These are phyloP conservation scores for western clawed frog (Xenopus tropicalis) DNA, from an alignment of 2,113 vertebrate species.

Conservation along the genomic window DNA sequence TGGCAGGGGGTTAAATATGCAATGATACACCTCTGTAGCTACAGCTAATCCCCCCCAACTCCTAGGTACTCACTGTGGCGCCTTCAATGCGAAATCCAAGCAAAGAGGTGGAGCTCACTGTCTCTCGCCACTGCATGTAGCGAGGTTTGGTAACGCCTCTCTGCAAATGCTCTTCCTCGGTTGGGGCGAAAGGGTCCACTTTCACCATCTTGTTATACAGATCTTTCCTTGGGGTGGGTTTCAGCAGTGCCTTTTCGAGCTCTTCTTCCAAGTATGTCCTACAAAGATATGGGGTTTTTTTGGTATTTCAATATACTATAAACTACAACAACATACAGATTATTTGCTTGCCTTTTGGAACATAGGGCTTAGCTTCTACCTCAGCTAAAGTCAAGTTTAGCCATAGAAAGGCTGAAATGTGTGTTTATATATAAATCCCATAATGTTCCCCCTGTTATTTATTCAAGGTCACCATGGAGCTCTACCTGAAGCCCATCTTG, in stretches of 20 bases:
- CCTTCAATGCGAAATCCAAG: slow-evolving; percentile 76
- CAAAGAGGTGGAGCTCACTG: slow-evolving; percentile 63
- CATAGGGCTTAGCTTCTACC: too few relatives aligned
- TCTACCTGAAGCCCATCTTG: slow-evolving; percentile 52
- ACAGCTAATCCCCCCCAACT: too few relatives aligned
- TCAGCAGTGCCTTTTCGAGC: slow-evolving; percentile 55
- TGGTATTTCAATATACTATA: too few relatives aligned
- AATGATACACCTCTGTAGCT: too few relatives aligned
- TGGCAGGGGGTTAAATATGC: too few relatives aligned
- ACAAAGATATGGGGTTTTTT: background rate
- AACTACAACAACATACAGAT: too few relatives aligned
- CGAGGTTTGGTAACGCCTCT: slow-evolving; percentile 68
- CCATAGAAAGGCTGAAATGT: too few relatives aligned
- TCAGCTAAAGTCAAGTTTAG: too few relatives aligned
- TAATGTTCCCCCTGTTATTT: too few relatives aligned
- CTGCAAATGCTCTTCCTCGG: slow-evolving; percentile 63
- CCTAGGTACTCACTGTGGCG: slow-evolving; percentile 59
- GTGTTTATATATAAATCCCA: too few relatives aligned
- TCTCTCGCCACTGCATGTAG: slow-evolving; percentile 77
- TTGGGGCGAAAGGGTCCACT: slow-evolving; percentile 62
- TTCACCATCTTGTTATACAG: slow-evolving; percentile 77
- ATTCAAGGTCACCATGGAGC: too few relatives aligned
- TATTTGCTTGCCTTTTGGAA: too few relatives aligned
- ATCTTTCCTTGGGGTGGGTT: slow-evolving; percentile 58
- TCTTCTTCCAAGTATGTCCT: slow-evolving; percentile 77